Evolutionary conservation across 2,797 vertebrate species (phyloP).

Genomic region (Acropternis orthonyx): DNA sequence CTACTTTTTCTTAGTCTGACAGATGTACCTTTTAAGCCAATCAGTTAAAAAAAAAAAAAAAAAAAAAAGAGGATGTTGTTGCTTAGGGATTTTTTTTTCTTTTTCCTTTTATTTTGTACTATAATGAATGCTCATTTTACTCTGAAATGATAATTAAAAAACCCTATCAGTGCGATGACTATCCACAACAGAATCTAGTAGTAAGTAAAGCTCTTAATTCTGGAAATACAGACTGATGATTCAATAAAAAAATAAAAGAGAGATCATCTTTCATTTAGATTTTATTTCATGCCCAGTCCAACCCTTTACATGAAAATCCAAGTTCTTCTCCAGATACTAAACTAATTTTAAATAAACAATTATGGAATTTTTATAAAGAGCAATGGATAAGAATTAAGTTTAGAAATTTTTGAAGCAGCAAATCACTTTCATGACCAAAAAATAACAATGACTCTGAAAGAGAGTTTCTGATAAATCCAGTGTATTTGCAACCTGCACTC

Average conservation of each 20-base stretch:
- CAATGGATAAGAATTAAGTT: neutral
- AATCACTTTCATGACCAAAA: neutral
- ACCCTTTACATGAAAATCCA: neutral
- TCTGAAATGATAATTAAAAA: slow-evolving; percentile 44
- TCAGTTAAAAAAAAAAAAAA: neutral
- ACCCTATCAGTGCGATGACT: neutral
- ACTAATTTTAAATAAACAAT: neutral
- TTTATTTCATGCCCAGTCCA: neutral
- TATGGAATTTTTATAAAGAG: neutral
- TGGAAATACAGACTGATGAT: neutral
- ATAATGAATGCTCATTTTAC: slow-evolving; percentile 6
- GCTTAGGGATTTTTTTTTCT: slow-evolving; percentile 5
- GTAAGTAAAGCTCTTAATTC: slow-evolving; percentile 27
- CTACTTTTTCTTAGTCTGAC: neutral
- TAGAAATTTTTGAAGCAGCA: neutral
- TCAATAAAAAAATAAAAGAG: neutral
- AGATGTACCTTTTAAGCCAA: slow-evolving; percentile 24
- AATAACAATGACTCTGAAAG: neutral
- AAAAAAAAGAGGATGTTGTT: neutral
- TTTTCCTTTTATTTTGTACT: neutral
- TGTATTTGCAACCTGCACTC: neutral
- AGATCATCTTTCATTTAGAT: neutral
- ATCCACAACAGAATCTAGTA: neutral
- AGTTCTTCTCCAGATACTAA: neutral
- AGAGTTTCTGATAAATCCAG: neutral